These are phyloP conservation scores for Meloidogyne floridensis DNA, from an alignment of 1,140 invertebrate genomes.

Conservation along the genomic window DNA sequence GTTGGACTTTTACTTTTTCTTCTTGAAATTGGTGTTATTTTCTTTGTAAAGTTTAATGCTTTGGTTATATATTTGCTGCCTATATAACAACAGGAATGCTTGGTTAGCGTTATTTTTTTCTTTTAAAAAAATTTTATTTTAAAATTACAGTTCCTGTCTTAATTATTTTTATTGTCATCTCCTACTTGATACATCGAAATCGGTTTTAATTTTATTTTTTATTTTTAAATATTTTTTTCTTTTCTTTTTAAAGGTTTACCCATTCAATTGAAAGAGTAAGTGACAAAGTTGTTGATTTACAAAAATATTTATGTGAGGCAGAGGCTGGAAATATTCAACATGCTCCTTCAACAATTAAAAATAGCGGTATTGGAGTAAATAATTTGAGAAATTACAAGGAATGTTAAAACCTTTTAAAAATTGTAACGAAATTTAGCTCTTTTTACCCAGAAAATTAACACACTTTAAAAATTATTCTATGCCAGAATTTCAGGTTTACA, in stretches of 20 bases:
- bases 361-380: background rate
- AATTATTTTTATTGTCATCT: conserved; percentile 61
- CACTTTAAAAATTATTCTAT: no score
- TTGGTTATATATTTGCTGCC: conserved; percentile 50
- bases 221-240: conserved; percentile 29
- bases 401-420: background rate
- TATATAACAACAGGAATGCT: conserved; percentile 65
- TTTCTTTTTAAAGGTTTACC: conserved; percentile 26
- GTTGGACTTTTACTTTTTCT: conserved; percentile 89
- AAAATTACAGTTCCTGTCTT: conserved; percentile 60
- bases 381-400: conserved; percentile 9
- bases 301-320: conserved; percentile 52
- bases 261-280: conserved; percentile 60
- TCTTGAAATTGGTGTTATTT: conserved; percentile 88
- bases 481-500: no score
- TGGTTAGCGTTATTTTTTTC: conserved; percentile 39
- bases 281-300: conserved; percentile 54
- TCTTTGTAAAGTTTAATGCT: conserved; percentile 75
- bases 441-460: background rate
- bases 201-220: conserved; percentile 38
- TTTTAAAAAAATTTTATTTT: conserved; percentile 8
- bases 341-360: background rate
- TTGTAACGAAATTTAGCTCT: background rate
- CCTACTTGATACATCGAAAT: conserved; percentile 60
- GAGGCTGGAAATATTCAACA: conserved; percentile 22